Base-by-base conservation (phyloP, 2,113 vertebrate genomes). In the Setophaga kirtlandii region DNA sequence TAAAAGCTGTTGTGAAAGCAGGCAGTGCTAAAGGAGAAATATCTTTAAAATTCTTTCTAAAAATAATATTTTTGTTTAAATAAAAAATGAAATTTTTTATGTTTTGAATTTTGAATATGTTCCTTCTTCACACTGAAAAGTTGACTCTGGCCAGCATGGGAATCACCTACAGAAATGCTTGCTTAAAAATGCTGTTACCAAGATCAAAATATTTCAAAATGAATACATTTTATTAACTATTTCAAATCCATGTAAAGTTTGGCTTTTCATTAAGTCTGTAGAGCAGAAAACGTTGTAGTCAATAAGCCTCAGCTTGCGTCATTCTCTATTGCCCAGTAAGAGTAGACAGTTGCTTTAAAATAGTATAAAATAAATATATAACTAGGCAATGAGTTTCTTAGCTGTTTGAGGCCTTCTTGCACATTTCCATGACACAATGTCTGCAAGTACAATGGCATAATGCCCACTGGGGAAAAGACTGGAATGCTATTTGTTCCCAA, bases 401-500 rank as follows among this genome's bases (percentile, higher is more conserved):
- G 93, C 91, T 85, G 46, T 89, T 91, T 94, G 58, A 91, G 84
- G 67, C 78, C 74, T 90, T 85, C 71, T 93, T 95, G 46, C 91
- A 85, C 89, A 80, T 91, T 96, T 96, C 91, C 89, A 97, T 88
- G 94, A 96, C 87, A 96, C 91, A 93, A 67, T 63, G 89, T 96
- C 95, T 96, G 94, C 46, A 47, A 96, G 35, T 80, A 96, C 91
- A 96, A 93, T 96, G 95, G 93, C 93, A 95, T 76, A 84, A 95
- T 94, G 96, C 95, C 93, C 93, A 95, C 91, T 96, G 78, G 89
- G 94, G 67, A 93, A 96, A 96, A 90, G 90, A 94, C 44, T 91
- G 84, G 95, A 97, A 96, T 93, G 87, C 82, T 96, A 84, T 95
- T 96, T 96, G 91, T 96, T 95, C 94, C 89, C 84, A 52, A 93